These are phyloP conservation scores for Microhierax caerulescens DNA, from an alignment of 2,797 vertebrate genomes.

Conservation along the genomic window DNA sequence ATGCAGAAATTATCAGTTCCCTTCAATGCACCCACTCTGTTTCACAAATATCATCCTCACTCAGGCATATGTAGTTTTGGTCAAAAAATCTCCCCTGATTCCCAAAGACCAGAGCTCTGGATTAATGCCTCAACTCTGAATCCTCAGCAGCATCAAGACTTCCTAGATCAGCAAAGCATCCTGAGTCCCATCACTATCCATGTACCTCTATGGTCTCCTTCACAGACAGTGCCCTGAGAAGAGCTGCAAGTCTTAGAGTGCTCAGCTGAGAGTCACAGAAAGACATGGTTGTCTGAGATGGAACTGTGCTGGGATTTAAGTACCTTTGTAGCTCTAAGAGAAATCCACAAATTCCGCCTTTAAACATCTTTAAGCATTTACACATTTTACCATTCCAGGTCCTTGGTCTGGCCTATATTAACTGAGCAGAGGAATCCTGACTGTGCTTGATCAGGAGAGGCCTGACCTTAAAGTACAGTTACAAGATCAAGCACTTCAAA, in stretches of 20 bases:
- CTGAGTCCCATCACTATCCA: not conserved
- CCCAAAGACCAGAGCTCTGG: not conserved
- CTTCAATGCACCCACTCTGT: not conserved
- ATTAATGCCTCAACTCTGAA: not conserved
- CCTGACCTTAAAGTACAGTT: not conserved
- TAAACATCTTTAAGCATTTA: not conserved
- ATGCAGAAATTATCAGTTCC: not conserved
- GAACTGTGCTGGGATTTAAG: not conserved
- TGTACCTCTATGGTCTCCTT: not conserved
- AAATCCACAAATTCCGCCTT: not conserved
- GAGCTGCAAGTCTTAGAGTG: not conserved
- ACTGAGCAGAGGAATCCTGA: not conserved
- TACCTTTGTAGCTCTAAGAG: not conserved
- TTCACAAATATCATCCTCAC: not conserved
- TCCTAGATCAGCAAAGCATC: not conserved
- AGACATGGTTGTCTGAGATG: not conserved
- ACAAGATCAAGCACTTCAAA: not conserved
- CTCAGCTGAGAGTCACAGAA: not conserved
- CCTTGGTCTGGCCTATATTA: not conserved
- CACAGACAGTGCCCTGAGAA: not conserved
- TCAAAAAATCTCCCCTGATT: not conserved
- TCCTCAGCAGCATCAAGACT: not conserved
- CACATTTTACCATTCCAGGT: not conserved
- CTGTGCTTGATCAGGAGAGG: not conserved
- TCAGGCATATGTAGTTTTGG: not conserved